A percentile compares a stretch with the other conserved stretches of the same genome.
phyloP scores from a whole-genome alignment of 2,888 invertebrate genomes.

The Zelleria hepariella region DNA sequence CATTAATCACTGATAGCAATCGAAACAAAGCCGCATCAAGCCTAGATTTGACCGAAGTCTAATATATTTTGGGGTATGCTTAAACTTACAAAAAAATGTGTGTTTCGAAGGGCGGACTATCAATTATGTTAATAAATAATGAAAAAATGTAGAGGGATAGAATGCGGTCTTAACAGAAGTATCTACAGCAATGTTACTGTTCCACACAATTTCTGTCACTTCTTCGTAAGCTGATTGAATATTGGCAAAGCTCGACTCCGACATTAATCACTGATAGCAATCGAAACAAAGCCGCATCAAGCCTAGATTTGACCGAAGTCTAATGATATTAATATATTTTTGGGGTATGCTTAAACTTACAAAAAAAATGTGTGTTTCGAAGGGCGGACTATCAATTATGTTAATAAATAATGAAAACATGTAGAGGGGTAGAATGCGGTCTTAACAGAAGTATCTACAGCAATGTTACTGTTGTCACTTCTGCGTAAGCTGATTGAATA shows the following conservation, averaged over 20 bases:
- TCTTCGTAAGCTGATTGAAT: conserved; percentile 14
- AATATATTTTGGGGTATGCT: too few relatives aligned
- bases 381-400: too few relatives aligned
- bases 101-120: too few relatives aligned
- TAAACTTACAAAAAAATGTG: too few relatives aligned
- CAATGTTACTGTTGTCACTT: conserved; percentile 16
- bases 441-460: conserved; percentile 15
- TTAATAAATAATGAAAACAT: conserved; percentile 15
- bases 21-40: conserved; percentile 12
- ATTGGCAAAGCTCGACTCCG: conserved; percentile 15
- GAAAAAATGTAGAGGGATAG: conserved; percentile 15
- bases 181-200: conserved; percentile 16
- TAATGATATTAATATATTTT: too few relatives aligned
- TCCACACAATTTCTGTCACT: conserved; percentile 16
- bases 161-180: conserved; percentile 15
- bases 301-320: conserved; percentile 16
- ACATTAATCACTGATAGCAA: conserved; percentile 16
- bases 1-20: conserved; percentile 16
- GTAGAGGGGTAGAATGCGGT: conserved; percentile 15
- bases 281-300: conserved; percentile 13
- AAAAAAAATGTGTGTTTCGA: too few relatives aligned
- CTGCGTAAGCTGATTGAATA: conserved; percentile 14
- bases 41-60: conserved; percentile 16
- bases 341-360: too few relatives aligned
- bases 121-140: conserved; percentile 13